Conservation (phyloP, 2,797 vertebrate genomes). For the Meda fulgida region DNA sequence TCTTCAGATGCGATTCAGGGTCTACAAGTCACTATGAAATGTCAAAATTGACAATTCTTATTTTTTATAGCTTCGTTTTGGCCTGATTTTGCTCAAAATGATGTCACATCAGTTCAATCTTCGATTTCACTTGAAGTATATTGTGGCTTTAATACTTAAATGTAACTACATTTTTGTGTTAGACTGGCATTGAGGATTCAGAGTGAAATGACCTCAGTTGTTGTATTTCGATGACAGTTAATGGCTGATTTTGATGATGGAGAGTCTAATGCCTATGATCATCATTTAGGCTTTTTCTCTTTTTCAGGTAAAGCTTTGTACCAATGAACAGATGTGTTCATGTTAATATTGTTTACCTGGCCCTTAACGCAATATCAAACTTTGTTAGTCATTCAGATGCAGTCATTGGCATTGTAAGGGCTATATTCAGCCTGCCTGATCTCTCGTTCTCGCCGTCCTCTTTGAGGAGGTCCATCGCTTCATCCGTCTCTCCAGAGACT, state of each 20-base stretch:
- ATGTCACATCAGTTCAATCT: background rate
- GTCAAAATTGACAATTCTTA: too few species aligned
- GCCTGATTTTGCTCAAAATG: too few species aligned
- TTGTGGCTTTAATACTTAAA: background rate
- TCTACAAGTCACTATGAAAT: too few species aligned
- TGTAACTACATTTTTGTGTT: background rate
- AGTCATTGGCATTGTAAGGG: background rate
- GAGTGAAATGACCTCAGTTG: background rate
- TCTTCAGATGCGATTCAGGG: background rate
- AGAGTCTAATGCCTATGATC: background rate
- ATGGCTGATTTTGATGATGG: background rate
- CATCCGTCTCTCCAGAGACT: constrained; percentile 58
- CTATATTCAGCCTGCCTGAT: constrained; percentile 41
- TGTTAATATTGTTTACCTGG: constrained; percentile 8
- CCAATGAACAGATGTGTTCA: background rate
- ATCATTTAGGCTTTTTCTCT: background rate
- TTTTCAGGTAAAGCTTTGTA: background rate
- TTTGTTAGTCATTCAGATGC: constrained; percentile 21
- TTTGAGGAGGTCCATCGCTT: constrained; percentile 48
- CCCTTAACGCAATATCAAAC: constrained; percentile 12
- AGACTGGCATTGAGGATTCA: background rate
- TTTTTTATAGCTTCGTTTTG: too few species aligned
- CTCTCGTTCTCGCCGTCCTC: constrained; percentile 40
- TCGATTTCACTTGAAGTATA: background rate
- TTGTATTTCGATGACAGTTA: background rate